phyloP scores from a whole-genome alignment of 2,797 vertebrate genomes.

The Pseudocheirus occidentalis region DNA sequence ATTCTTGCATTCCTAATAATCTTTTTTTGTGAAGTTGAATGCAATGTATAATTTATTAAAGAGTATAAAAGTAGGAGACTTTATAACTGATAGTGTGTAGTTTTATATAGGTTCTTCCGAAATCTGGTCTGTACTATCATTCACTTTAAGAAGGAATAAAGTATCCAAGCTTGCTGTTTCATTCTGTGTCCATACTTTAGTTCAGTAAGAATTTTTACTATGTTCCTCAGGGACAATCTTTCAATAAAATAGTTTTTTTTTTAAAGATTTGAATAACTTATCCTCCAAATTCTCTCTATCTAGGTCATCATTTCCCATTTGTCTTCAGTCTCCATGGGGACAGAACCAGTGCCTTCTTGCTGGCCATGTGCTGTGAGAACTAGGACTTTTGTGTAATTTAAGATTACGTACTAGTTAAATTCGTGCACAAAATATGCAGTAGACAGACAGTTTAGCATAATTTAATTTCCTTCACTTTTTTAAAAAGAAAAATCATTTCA shows the following conservation, averaged over 20 bases:
- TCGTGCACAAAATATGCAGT: constrained; percentile 49
- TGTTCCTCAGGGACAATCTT: constrained; percentile 53
- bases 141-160: neutral
- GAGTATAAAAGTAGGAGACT: constrained; percentile 72
- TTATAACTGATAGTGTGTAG: constrained; percentile 66
- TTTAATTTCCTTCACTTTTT: constrained; percentile 56
- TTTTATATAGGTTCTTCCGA: constrained; percentile 75
- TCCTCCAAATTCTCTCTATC: constrained; percentile 72
- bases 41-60: constrained; percentile 64
- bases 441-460: constrained; percentile 61
- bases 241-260: constrained; percentile 72
- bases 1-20: constrained; percentile 54
- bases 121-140: constrained; percentile 33
- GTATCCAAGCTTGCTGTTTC: constrained; percentile 45
- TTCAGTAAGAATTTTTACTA: constrained; percentile 61
- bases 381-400: constrained; percentile 62
- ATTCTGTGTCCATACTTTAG: constrained; percentile 52
- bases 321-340: constrained; percentile 78
- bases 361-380: constrained; percentile 68
- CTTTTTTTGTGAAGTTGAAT: constrained; percentile 65
- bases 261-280: constrained; percentile 72
- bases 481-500: constrained; percentile 52
- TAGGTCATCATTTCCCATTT: constrained; percentile 73
- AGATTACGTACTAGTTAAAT: constrained; percentile 59
- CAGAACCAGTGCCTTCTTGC: constrained; percentile 54